Conservation (phyloP, 2,888 invertebrate genomes). For the Drosophila picticornis region DNA sequence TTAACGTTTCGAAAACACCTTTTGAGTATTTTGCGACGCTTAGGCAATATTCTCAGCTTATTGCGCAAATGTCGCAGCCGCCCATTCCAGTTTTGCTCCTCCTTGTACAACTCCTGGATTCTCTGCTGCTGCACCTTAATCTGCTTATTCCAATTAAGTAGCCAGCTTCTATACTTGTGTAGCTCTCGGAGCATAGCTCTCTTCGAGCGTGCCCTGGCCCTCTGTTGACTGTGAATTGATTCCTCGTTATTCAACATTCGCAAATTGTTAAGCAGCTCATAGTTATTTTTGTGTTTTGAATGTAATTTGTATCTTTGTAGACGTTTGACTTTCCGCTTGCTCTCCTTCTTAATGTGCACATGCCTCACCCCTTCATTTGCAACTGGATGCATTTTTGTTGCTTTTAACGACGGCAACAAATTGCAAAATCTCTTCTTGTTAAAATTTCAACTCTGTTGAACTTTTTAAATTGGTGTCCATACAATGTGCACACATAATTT, state of each 20-base stretch:
- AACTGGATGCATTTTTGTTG: slow-evolving; percentile 20
- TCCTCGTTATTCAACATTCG: slow-evolving; percentile 8
- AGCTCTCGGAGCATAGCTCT: background rate
- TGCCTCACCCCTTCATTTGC: slow-evolving; percentile 16
- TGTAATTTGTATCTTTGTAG: slow-evolving; percentile 12
- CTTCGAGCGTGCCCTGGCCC: background rate
- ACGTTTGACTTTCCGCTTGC: slow-evolving; percentile 24
- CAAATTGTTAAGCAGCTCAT: slow-evolving; percentile 22
- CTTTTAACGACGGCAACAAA: background rate
- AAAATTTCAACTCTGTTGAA: background rate
- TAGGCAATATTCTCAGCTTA: slow-evolving; percentile 14
- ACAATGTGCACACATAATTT: slow-evolving; percentile 15
- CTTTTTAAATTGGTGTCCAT: background rate
- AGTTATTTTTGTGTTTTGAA: slow-evolving; percentile 26
- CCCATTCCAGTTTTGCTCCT: slow-evolving; percentile 14
- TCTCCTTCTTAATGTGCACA: slow-evolving; percentile 26
- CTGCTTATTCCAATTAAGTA: slow-evolving; percentile 30
- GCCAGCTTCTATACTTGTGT: slow-evolving; percentile 21
- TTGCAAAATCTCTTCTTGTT: background rate
- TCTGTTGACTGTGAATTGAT: background rate
- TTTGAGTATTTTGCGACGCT: slow-evolving; percentile 8
- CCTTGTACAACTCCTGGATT: slow-evolving; percentile 6
- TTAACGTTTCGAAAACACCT: slow-evolving; percentile 12
- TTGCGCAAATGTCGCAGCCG: slow-evolving; percentile 21
- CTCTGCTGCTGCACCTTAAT: slow-evolving; percentile 17